Percentiles rank a stretch among this genome's conserved stretches.
Evolutionary conservation across 1,140 invertebrate genomes (phyloP).

Genomic region (Tetranychus urticae): DNA sequence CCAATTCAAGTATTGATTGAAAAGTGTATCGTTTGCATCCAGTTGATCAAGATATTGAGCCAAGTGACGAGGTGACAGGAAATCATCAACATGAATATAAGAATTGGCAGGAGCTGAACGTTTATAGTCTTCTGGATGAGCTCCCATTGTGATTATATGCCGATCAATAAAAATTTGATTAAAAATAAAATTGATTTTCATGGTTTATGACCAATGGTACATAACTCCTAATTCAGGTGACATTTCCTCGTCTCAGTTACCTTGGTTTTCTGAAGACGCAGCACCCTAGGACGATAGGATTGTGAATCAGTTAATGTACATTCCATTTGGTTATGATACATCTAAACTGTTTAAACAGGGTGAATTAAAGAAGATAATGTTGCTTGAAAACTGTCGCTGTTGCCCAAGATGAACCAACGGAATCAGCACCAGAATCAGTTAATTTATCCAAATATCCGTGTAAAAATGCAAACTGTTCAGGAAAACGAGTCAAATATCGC

Average conservation of each 20-base stretch:
- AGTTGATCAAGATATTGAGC: conserved; percentile 59
- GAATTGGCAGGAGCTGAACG: conserved; percentile 61
- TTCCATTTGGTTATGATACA: conserved; percentile 12
- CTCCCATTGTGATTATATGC: conserved; percentile 65
- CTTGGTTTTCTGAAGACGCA: background rate
- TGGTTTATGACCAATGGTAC: conserved; percentile 7
- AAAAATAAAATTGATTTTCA: too few relatives aligned
- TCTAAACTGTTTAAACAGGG: background rate
- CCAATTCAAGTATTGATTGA: conserved; percentile 76
- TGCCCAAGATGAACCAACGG: too few relatives aligned
- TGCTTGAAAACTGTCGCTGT: conserved; percentile 36
- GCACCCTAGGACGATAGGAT: conserved; percentile 16
- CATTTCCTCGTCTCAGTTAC: background rate
- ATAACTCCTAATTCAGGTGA: background rate
- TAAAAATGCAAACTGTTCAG: too few relatives aligned
- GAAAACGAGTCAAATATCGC: too few relatives aligned
- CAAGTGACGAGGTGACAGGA: conserved; percentile 52
- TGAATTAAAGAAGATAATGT: conserved; percentile 45
- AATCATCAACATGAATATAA: conserved; percentile 81
- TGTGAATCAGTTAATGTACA: conserved; percentile 21
- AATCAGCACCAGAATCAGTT: too few relatives aligned
- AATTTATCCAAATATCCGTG: too few relatives aligned
- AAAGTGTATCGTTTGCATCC: conserved; percentile 58
- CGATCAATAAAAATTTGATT: too few relatives aligned
- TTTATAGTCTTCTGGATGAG: conserved; percentile 56